Conservation (phyloP, 2,888 invertebrate species). For the Eilema depressum region DNA sequence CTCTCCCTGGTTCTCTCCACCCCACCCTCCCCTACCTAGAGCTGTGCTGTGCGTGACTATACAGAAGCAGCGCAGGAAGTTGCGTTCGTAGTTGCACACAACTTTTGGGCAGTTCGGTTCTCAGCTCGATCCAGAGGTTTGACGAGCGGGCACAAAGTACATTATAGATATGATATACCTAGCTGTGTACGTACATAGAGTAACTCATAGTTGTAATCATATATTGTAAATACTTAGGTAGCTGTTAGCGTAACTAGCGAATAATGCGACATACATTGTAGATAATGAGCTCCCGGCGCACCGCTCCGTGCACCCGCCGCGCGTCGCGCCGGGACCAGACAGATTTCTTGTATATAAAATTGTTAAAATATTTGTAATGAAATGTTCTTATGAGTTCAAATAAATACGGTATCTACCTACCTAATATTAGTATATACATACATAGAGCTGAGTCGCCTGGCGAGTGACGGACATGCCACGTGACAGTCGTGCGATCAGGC, state of each 20-base stretch:
- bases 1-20: neutral
- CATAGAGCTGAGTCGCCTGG: neutral
- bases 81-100: constrained; percentile 1
- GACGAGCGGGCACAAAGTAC: constrained; percentile 16
- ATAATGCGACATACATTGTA: constrained; percentile 46
- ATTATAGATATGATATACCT: constrained; percentile 20
- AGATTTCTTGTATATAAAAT: constrained; percentile 24
- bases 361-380: constrained; percentile 9
- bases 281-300: constrained; percentile 40
- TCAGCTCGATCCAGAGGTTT: neutral
- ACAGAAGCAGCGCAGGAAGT: neutral
- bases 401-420: constrained; percentile 11
- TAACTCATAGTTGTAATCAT: constrained; percentile 46
- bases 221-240: constrained; percentile 53
- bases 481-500: too few species aligned
- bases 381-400: constrained; percentile 15
- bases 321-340: neutral
- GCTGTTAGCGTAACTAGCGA: constrained; percentile 40
- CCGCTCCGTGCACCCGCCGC: neutral
- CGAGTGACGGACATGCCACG: neutral
- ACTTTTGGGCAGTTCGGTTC: neutral
- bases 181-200: constrained; percentile 43
- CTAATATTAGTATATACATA: neutral
- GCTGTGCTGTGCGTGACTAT: too few species aligned
- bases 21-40: neutral